These are phyloP conservation scores for Tenualosa thibaudeaui DNA, from an alignment of 2,797 vertebrate genomes.

Conservation along the genomic window DNA sequence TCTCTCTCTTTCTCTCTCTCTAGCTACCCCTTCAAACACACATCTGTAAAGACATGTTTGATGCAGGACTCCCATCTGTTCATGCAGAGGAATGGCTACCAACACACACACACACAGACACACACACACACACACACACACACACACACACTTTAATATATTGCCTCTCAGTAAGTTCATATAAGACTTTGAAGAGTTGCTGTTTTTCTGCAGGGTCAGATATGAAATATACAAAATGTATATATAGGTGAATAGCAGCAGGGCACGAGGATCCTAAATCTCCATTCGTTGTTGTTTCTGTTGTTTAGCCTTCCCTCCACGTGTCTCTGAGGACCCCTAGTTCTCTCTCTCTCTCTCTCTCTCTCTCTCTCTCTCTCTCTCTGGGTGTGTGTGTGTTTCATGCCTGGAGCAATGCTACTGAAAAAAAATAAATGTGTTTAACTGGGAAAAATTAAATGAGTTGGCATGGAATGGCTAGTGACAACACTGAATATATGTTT, in stretches of 20 bases:
- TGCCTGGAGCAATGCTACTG: not conserved
- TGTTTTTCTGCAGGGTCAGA: not conserved
- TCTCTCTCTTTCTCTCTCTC: not conserved
- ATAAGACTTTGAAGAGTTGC: not conserved
- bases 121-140: slow-evolving; percentile 10
- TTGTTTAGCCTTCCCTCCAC: not conserved
- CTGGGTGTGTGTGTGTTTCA: not conserved
- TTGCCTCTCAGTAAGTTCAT: not conserved
- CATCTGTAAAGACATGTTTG: not conserved
- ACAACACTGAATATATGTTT: not conserved
- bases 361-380: not conserved
- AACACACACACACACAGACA: slow-evolving; percentile 6
- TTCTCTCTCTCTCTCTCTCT: not conserved
- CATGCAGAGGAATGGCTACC: not conserved
- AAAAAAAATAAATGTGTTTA: not conserved
- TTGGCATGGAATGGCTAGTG: not conserved
- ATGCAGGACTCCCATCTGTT: not conserved
- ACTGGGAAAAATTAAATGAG: not conserved
- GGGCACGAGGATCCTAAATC: not conserved
- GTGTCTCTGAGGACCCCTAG: not conserved
- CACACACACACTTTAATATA: not conserved
- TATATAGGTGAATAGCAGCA: not conserved
- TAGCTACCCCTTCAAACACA: not conserved
- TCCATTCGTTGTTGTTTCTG: not conserved
- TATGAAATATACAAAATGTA: not conserved